Evolutionary conservation across 2,888 invertebrate species (phyloP).

Genomic region (Dusona sp.): DNA sequence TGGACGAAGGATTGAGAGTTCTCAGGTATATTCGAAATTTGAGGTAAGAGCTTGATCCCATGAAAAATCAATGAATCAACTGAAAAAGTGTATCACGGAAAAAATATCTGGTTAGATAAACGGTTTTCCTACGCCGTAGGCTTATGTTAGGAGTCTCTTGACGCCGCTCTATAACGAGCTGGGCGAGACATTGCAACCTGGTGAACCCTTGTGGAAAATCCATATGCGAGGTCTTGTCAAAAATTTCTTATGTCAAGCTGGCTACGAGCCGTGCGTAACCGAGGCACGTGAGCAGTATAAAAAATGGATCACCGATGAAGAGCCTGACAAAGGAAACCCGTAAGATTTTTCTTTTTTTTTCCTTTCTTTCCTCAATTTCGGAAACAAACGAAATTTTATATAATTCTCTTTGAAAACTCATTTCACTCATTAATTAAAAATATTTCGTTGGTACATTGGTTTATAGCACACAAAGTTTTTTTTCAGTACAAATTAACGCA

Average conservation of each 20-base stretch:
- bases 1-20: slow-evolving; percentile 90
- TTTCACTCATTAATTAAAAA: not conserved
- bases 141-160: slow-evolving; percentile 89
- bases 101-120: slow-evolving; percentile 58
- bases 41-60: slow-evolving; percentile 86
- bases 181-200: slow-evolving; percentile 85
- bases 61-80: slow-evolving; percentile 16
- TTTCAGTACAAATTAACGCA: not conserved
- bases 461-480: not conserved
- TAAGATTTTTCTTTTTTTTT: slow-evolving; percentile 84
- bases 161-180: slow-evolving; percentile 91
- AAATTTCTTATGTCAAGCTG: slow-evolving; percentile 91
- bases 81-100: slow-evolving; percentile 17
- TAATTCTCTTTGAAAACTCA: not conserved
- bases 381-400: slow-evolving; percentile 11
- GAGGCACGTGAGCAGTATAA: slow-evolving; percentile 90
- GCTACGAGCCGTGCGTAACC: slow-evolving; percentile 91
- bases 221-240: slow-evolving; percentile 89
- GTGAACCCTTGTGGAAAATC: slow-evolving; percentile 89
- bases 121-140: slow-evolving; percentile 84
- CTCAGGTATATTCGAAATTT: slow-evolving; percentile 88
- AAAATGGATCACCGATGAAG: slow-evolving; percentile 91
- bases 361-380: slow-evolving; percentile 70
- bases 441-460: not conserved
- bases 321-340: slow-evolving; percentile 93